Evolutionary conservation across 1,140 invertebrate genomes (phyloP).

Genomic region (Vanessa atalanta): DNA sequence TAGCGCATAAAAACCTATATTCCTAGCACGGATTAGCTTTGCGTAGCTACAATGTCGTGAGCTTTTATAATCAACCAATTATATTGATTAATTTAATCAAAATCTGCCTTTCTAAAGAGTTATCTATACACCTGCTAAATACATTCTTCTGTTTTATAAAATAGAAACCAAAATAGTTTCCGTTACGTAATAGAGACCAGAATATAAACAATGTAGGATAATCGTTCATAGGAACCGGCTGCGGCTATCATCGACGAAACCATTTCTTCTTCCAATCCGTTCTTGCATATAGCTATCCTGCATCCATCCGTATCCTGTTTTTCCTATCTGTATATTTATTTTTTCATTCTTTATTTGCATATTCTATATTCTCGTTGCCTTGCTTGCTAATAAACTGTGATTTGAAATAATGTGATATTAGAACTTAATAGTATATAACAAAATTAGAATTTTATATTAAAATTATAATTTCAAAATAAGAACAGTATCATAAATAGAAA

Average conservation of each 20-base stretch:
- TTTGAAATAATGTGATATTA: conserved; percentile 48
- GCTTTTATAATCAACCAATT: conserved; percentile 42
- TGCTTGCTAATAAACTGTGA: conserved; percentile 56
- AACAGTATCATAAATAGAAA: neutral
- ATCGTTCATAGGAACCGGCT: conserved; percentile 72
- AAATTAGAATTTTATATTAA: neutral
- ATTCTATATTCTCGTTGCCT: conserved; percentile 50
- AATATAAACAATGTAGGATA: conserved; percentile 26
- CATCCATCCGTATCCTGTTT: conserved; percentile 52
- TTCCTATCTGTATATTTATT: conserved; percentile 66
- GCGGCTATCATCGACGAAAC: conserved; percentile 78
- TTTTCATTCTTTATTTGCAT: conserved; percentile 61
- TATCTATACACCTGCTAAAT: neutral
- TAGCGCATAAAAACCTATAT: conserved; percentile 56
- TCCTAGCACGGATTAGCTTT: conserved; percentile 78
- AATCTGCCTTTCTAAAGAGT: conserved; percentile 14
- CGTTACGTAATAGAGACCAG: neutral
- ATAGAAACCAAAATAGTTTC: neutral
- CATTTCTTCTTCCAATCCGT: conserved; percentile 61
- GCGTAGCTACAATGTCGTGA: conserved; percentile 67
- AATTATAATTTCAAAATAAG: neutral
- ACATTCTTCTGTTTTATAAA: neutral
- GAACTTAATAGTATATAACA: neutral
- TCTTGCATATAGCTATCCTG: conserved; percentile 58
- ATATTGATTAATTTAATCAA: conserved; percentile 16